These are phyloP conservation scores for Romanogobio albipinnatus DNA, from an alignment of 2,113 vertebrate genomes.

Conservation along the genomic window DNA sequence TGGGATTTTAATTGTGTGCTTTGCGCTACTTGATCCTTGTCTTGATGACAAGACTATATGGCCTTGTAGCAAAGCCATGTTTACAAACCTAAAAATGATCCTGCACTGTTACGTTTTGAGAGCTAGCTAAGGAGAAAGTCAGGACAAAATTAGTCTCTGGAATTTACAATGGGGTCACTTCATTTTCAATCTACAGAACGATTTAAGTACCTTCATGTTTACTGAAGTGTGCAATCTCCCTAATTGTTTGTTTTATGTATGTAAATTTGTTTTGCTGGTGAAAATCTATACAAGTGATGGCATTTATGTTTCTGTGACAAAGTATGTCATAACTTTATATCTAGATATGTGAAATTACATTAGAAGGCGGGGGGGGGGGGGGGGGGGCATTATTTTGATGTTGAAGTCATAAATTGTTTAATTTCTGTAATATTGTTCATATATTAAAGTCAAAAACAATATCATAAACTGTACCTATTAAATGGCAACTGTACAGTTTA, in stretches of 20 bases:
- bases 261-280: conserved; percentile 9
- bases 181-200: not conserved
- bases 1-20: conserved; percentile 11
- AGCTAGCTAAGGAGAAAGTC: not conserved
- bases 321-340: not conserved
- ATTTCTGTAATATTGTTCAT: not conserved
- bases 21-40: conserved; percentile 6
- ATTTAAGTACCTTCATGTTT: not conserved
- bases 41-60: not conserved
- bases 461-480: not conserved
- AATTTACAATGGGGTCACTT: not conserved
- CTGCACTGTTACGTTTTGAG: not conserved
- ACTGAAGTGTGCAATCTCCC: not conserved
- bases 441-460: not conserved
- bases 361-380: not conserved
- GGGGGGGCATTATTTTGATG: not conserved
- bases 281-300: conserved; percentile 9
- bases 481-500: not conserved
- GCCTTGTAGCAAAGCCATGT: conserved; percentile 14
- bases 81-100: not conserved
- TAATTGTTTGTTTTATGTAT: not conserved
- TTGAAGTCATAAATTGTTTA: not conserved
- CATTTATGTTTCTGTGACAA: conserved; percentile 10
- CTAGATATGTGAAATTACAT: not conserved
- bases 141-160: conserved; percentile 15